Evolutionary conservation across 2,113 vertebrate species (phyloP), one percentile per base, ranked within the genome.

Genomic region (Cardinalis cardinalis): DNA sequence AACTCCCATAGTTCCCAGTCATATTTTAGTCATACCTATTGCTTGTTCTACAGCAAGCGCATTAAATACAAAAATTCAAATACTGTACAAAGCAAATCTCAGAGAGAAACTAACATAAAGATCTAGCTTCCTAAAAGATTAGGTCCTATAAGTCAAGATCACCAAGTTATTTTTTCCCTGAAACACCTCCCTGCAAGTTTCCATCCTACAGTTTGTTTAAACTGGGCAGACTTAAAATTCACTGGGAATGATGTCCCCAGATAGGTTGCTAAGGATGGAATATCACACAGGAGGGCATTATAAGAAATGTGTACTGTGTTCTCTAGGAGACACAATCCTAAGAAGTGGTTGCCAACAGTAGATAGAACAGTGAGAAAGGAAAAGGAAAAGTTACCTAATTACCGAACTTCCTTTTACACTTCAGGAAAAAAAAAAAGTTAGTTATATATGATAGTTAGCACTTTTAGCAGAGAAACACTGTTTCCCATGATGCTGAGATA

Each of bases 181-280:
- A 38, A 71, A 24, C 7, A 64, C 1, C 12, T 55, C 49, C 12
- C 41, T 73, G 28, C 3, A 73, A 24, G 40, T 52, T 60, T 31
- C 31, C 7, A 49, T 66, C 26, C 32, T 75, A 11, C 18, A 21
- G 40, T 58, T 75, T 55, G 4, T 64, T 85, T 90, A 61, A 68
- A 71, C 28, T 20, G 20, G 26, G 14, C 6, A 51, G 34, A 56
- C 40, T 49, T 73, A 29, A 68, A 12, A 53, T 71, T 55, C 9
- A 0, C 26, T 55, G 24, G 1, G 2, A 66, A 49, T 6, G 9
- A 38, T 25, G 12, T 32, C 9, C 7, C 7, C 26, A 58, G 31
- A 41, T 0, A 36, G 6, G 14, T 58, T 0, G 0, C 19, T 6
- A 5, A 21, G 7, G 23, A 51, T 1, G 7, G 7, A 6, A 49